Base-by-base conservation (phyloP, 2,888 invertebrate species). In the Leucophenga maculata region DNA sequence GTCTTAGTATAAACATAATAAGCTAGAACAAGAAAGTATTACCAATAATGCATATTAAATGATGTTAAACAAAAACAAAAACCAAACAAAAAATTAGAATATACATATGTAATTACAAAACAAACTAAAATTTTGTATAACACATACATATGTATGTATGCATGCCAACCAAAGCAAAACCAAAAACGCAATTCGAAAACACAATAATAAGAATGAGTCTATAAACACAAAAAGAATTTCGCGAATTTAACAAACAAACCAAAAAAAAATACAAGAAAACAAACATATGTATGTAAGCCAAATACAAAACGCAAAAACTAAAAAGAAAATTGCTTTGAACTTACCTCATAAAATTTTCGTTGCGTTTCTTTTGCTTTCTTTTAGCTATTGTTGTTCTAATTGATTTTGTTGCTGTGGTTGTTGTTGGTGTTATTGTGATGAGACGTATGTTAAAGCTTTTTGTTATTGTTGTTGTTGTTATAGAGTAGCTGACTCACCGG, bases 331-430 rank as follows among this genome's bases (percentile, higher is more conserved):
- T n/a, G 3, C 20, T 32, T n/a, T 32, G 8, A 66, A 67, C 67
- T 57, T 69, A 75, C 73, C 75, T 72, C 70, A 72, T 73, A 57
- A 46, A 73, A 72, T 71, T 44, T 67, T 66, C 57, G 55, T 64
- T 39, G 39, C 8, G 32, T 32, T 32, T 39, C 39, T 39, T 39
- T 39, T 39, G 39, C 39, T 39, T 39, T 39, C 39, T 3, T 39
- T 39, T 39, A 6, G 1, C 39, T 39, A 39, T 39, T 39, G 57
- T 62, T 57, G 66, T 59, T 54, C 50, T 52, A 65, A 65, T 52
- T 65, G 39, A 50, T 85, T 77, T 71, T 86, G 85, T 79, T 86
- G 85, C 74, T 88, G 88, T 72, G 87, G 82, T 60, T 81, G 82
- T 54, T 66, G 31, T 68, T 9, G 20, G 26, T 52, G 39, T 13